Percentiles rank a stretch among this genome's conserved stretches.
Evolutionary conservation across 2,797 vertebrate genomes (phyloP).

Genomic region (Phataginus tetradactyla): DNA sequence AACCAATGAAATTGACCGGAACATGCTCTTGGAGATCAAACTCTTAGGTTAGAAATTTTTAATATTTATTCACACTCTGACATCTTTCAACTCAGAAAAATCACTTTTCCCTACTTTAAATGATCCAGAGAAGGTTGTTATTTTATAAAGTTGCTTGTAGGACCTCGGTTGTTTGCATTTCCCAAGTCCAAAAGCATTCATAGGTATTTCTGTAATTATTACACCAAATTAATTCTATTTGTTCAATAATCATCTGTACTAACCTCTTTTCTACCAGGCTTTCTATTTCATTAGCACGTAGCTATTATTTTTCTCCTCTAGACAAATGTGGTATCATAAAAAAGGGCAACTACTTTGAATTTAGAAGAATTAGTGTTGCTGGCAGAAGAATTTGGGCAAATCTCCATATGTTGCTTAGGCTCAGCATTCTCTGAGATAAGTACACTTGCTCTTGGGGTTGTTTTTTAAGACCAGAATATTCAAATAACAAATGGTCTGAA

Average conservation of each 20-base stretch:
- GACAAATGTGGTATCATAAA: background rate
- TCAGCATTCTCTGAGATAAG: background rate
- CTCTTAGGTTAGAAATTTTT: conserved; percentile 39
- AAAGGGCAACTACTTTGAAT: background rate
- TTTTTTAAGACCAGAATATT: background rate
- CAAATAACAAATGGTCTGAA: background rate
- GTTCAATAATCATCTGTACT: background rate
- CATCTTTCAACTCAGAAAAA: background rate
- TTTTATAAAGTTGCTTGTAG: background rate
- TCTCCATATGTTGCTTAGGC: background rate
- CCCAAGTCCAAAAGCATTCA: background rate
- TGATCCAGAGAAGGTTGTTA: background rate
- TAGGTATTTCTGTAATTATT: background rate
- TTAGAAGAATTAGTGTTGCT: background rate
- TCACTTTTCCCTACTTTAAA: background rate
- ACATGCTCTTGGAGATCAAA: background rate
- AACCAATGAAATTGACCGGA: background rate
- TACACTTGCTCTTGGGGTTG: background rate
- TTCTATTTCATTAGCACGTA: background rate
- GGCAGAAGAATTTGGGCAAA: background rate
- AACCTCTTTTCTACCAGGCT: background rate
- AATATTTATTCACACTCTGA: background rate
- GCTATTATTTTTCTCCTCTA: background rate
- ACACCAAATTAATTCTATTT: background rate
- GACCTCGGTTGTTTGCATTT: background rate